Percentiles rank a stretch among this genome's conserved stretches.
These are phyloP conservation scores for Phoebastria nigripes DNA, from an alignment of 2,797 vertebrate species.

Conservation along the genomic window DNA sequence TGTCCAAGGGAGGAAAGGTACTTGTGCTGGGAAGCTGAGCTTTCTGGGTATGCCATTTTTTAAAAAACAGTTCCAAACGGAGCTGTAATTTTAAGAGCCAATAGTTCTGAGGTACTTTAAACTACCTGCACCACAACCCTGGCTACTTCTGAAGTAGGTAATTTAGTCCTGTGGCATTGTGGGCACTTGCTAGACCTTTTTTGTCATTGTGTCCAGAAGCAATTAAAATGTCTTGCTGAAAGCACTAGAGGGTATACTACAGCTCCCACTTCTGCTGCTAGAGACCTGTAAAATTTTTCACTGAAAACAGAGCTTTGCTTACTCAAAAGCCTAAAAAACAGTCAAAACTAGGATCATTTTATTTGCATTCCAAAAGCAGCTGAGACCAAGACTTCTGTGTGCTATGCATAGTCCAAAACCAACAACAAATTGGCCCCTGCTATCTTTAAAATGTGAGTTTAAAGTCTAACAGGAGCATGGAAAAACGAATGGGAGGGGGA, in stretches of 20 bases:
- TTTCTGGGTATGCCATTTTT: not conserved
- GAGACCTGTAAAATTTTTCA: not conserved
- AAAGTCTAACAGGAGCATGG: not conserved
- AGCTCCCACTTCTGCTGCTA: not conserved
- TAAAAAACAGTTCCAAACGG: not conserved
- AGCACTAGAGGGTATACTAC: not conserved
- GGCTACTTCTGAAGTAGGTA: not conserved
- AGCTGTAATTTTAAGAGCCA: not conserved
- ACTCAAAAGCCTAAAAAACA: not conserved
- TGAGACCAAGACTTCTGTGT: not conserved
- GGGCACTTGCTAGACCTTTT: not conserved
- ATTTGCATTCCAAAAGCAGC: not conserved
- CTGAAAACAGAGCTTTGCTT: not conserved
- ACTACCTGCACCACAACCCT: not conserved
- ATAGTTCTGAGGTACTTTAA: not conserved
- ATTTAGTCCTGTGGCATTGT: not conserved
- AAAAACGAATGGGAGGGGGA: not conserved
- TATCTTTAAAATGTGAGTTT: not conserved
- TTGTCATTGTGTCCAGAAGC: not conserved
- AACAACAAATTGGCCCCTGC: not conserved
- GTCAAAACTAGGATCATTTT: not conserved
- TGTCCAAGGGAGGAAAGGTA: not conserved
- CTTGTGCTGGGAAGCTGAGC: not conserved
- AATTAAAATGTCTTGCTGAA: not conserved
- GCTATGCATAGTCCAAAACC: not conserved